These are phyloP conservation scores for Atrichornis clamosus DNA, from an alignment of 2,113 vertebrate species.

Conservation along the genomic window DNA sequence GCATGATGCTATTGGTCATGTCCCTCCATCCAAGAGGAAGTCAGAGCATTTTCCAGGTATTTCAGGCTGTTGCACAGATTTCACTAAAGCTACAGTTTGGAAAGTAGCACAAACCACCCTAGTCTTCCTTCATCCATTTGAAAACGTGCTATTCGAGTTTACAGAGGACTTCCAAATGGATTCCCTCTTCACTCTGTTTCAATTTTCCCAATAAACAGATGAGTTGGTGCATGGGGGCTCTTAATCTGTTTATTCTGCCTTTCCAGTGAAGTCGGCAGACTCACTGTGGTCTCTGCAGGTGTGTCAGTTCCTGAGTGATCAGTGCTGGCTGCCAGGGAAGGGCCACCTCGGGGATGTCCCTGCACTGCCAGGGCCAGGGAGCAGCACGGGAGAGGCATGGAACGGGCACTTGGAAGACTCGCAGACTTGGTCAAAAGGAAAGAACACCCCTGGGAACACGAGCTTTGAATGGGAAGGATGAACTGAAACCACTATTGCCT, in stretches of 20 bases:
- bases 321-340: conserved; percentile 65
- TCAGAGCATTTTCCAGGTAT: neutral
- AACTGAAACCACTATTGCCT: conserved; percentile 71
- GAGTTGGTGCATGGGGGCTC: neutral
- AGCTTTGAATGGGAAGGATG: conserved; percentile 51
- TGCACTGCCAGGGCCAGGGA: conserved; percentile 34
- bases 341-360: conserved; percentile 27
- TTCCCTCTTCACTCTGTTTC: conserved; percentile 32
- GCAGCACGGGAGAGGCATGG: conserved; percentile 15
- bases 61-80: neutral
- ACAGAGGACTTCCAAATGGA: conserved; percentile 49
- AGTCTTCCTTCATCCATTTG: conserved; percentile 1
- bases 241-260: neutral
- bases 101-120: conserved; percentile 40
- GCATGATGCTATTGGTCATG: neutral
- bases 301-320: conserved; percentile 72
- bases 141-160: conserved; percentile 22
- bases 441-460: neutral
- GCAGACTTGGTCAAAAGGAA: conserved; percentile 31
- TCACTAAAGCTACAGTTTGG: conserved; percentile 45
- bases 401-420: conserved; percentile 63
- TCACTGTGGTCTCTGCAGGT: conserved; percentile 49
- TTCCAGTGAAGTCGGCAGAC: neutral
- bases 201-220: neutral
- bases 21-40: neutral